phyloP scores from a whole-genome alignment of 2,888 invertebrate genomes.

The Eupelmus urozonus region DNA sequence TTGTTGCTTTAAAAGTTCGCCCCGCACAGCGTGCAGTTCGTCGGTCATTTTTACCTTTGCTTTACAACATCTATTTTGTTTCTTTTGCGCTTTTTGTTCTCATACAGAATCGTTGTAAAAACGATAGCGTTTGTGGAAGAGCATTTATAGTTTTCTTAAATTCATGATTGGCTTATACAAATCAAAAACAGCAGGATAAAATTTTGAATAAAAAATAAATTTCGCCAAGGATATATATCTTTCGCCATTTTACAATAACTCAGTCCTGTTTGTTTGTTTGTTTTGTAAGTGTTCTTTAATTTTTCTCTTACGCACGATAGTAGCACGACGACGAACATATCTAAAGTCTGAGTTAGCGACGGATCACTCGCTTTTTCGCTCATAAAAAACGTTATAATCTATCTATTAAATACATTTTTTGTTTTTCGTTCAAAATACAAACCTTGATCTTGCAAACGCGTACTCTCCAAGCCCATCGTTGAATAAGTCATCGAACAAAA shows the following conservation, averaged over 20 bases:
- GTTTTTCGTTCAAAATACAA: slow-evolving; percentile 33
- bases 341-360: slow-evolving; percentile 50
- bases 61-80: slow-evolving; percentile 26
- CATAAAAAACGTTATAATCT: slow-evolving; percentile 31
- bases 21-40: slow-evolving; percentile 51
- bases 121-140: slow-evolving; percentile 51
- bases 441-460: slow-evolving; percentile 44
- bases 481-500: slow-evolving; percentile 55
- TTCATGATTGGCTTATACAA: slow-evolving; percentile 40
- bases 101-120: slow-evolving; percentile 57
- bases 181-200: slow-evolving; percentile 54
- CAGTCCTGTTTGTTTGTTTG: slow-evolving; percentile 49
- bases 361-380: slow-evolving; percentile 33
- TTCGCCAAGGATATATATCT: slow-evolving; percentile 46
- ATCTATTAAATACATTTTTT: slow-evolving; percentile 37
- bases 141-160: slow-evolving; percentile 48
- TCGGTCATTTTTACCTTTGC: slow-evolving; percentile 51
- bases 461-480: slow-evolving; percentile 41
- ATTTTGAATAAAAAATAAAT: slow-evolving; percentile 58
- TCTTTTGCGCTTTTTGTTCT: slow-evolving; percentile 41
- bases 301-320: slow-evolving; percentile 61
- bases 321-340: slow-evolving; percentile 63
- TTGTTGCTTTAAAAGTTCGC: slow-evolving; percentile 58
- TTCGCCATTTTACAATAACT: slow-evolving; percentile 56
- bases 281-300: slow-evolving; percentile 55